Percentiles rank a stretch among this genome's conserved stretches.
phyloP scores from a whole-genome alignment of 2,797 vertebrate genomes.

The Rhinichthys osculus region DNA sequence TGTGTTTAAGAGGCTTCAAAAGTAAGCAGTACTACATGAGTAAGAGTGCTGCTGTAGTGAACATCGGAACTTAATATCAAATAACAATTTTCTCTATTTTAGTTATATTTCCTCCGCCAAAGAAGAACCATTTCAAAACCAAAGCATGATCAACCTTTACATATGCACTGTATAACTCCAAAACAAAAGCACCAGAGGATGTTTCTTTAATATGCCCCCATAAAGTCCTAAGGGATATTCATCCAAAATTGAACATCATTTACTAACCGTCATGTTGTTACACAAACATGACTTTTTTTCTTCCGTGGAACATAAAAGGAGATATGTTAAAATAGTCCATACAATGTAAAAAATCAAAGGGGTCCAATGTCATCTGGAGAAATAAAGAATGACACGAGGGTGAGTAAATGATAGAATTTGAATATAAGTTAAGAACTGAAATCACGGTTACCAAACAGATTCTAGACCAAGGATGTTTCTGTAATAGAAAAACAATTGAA shows the following conservation, averaged over 20 bases:
- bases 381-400: neutral
- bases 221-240: neutral
- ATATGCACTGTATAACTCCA: neutral
- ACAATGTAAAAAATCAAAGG: neutral
- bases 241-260: neutral
- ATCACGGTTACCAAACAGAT: slow-evolving; percentile 19
- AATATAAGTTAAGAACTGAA: neutral
- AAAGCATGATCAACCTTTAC: neutral
- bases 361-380: neutral
- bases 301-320: neutral
- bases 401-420: neutral
- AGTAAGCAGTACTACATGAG: neutral
- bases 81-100: neutral
- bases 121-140: neutral
- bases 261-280: neutral
- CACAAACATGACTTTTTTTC: neutral
- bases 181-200: neutral
- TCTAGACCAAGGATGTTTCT: neutral
- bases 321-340: neutral
- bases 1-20: neutral
- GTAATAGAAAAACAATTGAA: neutral
- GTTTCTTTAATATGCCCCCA: neutral
- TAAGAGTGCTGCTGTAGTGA: neutral
- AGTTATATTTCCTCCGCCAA: neutral
- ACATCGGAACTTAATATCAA: neutral